Conservation (phyloP, 2,113 vertebrate species). For the Myotis lucifugus region DNA sequence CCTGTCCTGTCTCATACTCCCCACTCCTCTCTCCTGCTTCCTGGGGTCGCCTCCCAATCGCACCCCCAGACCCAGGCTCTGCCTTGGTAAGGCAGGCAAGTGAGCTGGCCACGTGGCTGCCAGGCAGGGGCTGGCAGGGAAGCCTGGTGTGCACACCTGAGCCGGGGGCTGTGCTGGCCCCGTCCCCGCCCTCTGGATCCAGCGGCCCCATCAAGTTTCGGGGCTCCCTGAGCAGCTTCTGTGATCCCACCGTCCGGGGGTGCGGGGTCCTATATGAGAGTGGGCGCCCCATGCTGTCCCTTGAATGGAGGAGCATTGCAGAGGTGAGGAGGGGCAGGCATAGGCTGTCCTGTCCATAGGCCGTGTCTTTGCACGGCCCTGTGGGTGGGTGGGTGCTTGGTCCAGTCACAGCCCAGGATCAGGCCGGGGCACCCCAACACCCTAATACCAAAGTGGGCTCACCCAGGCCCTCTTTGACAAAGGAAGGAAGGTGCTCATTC, state of each 20-base stretch:
- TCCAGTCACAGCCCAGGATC: no score
- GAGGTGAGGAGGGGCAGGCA: no score
- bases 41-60: not conserved
- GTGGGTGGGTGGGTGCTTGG: not conserved
- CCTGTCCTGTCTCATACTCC: not conserved
- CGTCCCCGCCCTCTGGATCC: not conserved
- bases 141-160: not conserved
- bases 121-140: not conserved
- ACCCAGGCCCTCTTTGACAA: not conserved
- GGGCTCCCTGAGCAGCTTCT: not conserved
- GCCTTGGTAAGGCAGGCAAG: not conserved
- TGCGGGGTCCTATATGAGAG: fast-evolving
- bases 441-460: not conserved
- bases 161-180: not conserved
- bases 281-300: not conserved
- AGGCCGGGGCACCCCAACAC: no score
- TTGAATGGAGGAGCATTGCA: no score
- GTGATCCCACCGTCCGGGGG: not conserved
- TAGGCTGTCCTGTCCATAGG: no score
- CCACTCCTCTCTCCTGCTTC: not conserved
- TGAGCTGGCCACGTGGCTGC: not conserved
- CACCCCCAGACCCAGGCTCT: not conserved
- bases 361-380: not conserved
- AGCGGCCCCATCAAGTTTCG: not conserved
- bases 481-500: not conserved